phyloP scores from a whole-genome alignment of 2,797 vertebrate species.

The Silurus lanzhouensis region DNA sequence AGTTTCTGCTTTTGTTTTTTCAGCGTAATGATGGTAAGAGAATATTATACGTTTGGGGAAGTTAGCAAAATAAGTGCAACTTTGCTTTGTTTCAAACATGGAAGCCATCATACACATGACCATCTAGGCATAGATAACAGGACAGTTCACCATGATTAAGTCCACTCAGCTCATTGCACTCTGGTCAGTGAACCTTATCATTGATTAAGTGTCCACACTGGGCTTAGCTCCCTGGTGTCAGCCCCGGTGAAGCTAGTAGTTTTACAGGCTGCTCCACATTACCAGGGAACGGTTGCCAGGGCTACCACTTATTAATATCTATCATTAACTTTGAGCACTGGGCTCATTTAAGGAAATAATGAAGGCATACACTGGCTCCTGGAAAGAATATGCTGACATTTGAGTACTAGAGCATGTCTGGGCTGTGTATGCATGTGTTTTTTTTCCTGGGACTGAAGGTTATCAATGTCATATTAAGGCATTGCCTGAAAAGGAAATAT shows the following conservation, averaged over 20 bases:
- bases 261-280: slow-evolving; percentile 68
- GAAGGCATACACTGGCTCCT: slow-evolving; percentile 49
- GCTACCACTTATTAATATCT: slow-evolving; percentile 82
- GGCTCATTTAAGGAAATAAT: slow-evolving; percentile 63
- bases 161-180: slow-evolving; percentile 6
- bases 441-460: neutral
- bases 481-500: neutral
- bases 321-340: slow-evolving; percentile 73
- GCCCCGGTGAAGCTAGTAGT: slow-evolving; percentile 48
- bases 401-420: slow-evolving; percentile 35
- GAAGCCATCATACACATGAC: no score
- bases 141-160: slow-evolving; percentile 6
- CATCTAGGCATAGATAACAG: no score
- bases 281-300: slow-evolving; percentile 75
- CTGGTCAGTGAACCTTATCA: slow-evolving; percentile 47
- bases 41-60: no score
- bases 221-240: slow-evolving; percentile 50
- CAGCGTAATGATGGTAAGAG: no score
- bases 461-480: neutral
- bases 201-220: slow-evolving; percentile 60
- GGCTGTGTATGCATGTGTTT: slow-evolving; percentile 14
- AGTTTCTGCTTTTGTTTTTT: no score
- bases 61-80: no score
- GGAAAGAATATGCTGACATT: slow-evolving; percentile 39
- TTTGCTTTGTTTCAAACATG: no score